Conservation (phyloP, 2,113 vertebrate species). For the Hoplias malabaricus region DNA sequence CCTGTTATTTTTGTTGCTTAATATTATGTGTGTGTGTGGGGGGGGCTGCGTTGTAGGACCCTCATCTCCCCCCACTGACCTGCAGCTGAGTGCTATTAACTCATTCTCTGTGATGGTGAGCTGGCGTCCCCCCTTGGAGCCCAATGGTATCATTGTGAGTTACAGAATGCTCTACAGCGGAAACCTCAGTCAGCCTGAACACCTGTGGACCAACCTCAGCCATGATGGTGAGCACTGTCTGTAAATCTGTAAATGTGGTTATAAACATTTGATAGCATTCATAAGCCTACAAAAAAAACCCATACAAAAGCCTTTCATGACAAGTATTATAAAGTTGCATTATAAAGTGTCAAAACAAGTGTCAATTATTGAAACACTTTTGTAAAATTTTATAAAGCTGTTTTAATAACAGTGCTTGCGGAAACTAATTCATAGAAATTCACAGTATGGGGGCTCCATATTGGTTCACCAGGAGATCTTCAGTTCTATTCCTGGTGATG, state of each 20-base stretch:
- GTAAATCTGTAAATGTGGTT: not conserved
- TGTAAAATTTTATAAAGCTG: too few species aligned
- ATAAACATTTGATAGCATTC: not conserved
- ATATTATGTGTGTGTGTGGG: slow-evolving; percentile 3
- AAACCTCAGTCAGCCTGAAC: slow-evolving; percentile 84
- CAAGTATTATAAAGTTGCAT: too few species aligned
- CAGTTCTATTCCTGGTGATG: too few species aligned
- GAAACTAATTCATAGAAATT: too few species aligned
- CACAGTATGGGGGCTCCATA: too few species aligned
- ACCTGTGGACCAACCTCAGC: slow-evolving; percentile 87
- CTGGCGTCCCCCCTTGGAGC: slow-evolving; percentile 91
- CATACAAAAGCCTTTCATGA: too few species aligned
- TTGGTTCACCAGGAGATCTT: too few species aligned
- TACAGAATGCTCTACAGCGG: slow-evolving; percentile 87
- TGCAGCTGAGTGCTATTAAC: slow-evolving; percentile 84
- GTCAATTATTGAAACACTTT: too few species aligned
- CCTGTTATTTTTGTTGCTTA: not conserved
- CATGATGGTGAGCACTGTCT: slow-evolving; percentile 79
- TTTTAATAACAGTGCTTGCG: too few species aligned
- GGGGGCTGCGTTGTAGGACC: slow-evolving; percentile 75
- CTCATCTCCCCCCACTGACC: slow-evolving; percentile 85
- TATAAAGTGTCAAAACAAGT: too few species aligned
- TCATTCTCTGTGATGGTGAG: slow-evolving; percentile 86
- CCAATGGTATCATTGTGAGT: slow-evolving; percentile 89
- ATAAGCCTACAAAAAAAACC: too few species aligned